phyloP scores from a whole-genome alignment of 1,140 invertebrate genomes.

The Dysdera silvatica region DNA sequence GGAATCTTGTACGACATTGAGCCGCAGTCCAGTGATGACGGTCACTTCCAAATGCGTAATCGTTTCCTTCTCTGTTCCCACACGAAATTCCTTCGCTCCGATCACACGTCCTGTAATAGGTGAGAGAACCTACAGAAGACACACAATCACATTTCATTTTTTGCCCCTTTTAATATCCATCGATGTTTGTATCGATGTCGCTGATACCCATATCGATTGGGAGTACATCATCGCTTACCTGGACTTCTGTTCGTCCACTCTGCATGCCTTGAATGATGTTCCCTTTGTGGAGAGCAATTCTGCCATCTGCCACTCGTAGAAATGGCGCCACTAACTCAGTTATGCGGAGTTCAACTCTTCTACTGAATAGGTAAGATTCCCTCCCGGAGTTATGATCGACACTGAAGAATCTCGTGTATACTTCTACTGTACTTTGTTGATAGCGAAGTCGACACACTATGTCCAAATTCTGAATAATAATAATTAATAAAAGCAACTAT shows the following conservation, averaged over 20 bases:
- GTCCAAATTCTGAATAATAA: slow-evolving; percentile 33
- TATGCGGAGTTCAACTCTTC: slow-evolving; percentile 74
- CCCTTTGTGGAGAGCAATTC: slow-evolving; percentile 72
- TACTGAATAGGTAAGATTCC: slow-evolving; percentile 78
- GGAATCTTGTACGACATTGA: slow-evolving; percentile 76
- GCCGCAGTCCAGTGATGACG: slow-evolving; percentile 80
- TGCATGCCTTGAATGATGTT: slow-evolving; percentile 76
- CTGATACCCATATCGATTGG: not conserved
- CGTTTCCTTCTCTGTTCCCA: slow-evolving; percentile 82
- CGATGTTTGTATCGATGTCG: not conserved
- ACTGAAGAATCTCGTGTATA: slow-evolving; percentile 79
- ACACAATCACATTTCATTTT: not conserved
- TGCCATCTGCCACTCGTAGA: slow-evolving; percentile 75
- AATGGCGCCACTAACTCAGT: slow-evolving; percentile 80
- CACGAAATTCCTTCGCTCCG: slow-evolving; percentile 79
- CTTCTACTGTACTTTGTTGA: slow-evolving; percentile 83
- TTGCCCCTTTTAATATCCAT: too few species aligned
- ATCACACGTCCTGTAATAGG: slow-evolving; percentile 84
- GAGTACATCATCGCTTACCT: slow-evolving; percentile 50
- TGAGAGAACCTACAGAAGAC: slow-evolving; percentile 60
- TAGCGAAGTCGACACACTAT: slow-evolving; percentile 68
- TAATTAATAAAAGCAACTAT: too few species aligned
- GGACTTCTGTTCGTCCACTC: slow-evolving; percentile 82
- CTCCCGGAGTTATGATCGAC: slow-evolving; percentile 84
- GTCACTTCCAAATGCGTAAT: slow-evolving; percentile 71